These are phyloP conservation scores for Apolygus lucorum DNA, from an alignment of 1,140 invertebrate species.

Conservation along the genomic window DNA sequence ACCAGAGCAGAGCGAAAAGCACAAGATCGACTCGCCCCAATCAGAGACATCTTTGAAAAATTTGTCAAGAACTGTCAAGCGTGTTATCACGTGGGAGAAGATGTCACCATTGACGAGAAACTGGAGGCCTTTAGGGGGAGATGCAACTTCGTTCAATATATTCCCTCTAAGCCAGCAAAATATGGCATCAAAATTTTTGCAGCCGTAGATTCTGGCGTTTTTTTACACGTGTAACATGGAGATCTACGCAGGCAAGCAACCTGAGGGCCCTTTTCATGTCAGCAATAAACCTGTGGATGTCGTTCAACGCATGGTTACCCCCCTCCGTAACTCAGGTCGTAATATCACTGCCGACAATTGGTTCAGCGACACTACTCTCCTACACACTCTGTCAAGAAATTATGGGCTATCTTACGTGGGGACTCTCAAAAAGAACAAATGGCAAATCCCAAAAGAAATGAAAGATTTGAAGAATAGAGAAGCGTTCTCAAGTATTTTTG, in stretches of 20 bases:
- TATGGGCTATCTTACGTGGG: constrained; percentile 37
- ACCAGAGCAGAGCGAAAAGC: constrained; percentile 32
- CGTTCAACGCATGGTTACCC: constrained; percentile 31
- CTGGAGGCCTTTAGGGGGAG: constrained; percentile 39
- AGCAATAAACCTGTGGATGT: constrained; percentile 35
- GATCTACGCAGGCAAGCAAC: constrained; percentile 37
- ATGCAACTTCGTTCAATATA: constrained; percentile 40
- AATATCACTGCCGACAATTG: constrained; percentile 36
- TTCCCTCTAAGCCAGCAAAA: constrained; percentile 39
- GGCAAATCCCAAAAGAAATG: constrained; percentile 35
- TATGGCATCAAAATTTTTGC: constrained; percentile 39
- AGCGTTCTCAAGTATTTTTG: constrained; percentile 26
- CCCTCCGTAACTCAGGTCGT: constrained; percentile 30
- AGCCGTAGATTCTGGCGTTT: constrained; percentile 30
- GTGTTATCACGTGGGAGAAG: constrained; percentile 32
- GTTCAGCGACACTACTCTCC: constrained; percentile 25
- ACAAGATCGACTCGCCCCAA: constrained; percentile 37
- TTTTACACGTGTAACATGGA: constrained; percentile 37
- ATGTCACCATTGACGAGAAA: constrained; percentile 41
- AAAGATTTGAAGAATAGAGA: constrained; percentile 26
- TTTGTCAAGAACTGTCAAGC: constrained; percentile 37
- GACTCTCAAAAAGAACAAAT: constrained; percentile 38
- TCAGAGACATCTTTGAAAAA: constrained; percentile 37
- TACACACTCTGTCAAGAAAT: constrained; percentile 34
- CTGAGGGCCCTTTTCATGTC: constrained; percentile 34